Evolutionary conservation across 2,113 vertebrate species (phyloP).

Genomic region (Galemys pyrenaicus): DNA sequence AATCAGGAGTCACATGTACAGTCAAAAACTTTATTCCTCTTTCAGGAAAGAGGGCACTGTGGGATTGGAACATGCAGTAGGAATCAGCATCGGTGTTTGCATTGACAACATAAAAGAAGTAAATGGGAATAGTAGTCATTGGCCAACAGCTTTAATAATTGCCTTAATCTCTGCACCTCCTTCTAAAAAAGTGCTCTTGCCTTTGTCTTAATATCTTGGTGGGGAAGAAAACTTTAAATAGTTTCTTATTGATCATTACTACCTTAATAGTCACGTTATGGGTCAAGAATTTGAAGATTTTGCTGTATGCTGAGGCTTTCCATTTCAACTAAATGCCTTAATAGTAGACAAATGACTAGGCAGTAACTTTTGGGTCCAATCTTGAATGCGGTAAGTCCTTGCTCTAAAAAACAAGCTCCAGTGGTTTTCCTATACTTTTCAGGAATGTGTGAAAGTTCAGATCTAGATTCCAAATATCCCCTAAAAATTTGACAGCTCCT

Average conservation of each 20-base stretch:
- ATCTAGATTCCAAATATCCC: not conserved
- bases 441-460: not conserved
- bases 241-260: not conserved
- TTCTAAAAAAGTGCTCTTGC: not conserved
- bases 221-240: not conserved
- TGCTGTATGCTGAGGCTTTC: not conserved
- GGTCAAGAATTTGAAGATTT: not conserved
- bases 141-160: not conserved
- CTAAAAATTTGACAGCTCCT: not conserved
- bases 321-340: not conserved
- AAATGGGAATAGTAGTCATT: not conserved
- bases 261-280: not conserved
- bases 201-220: conserved; percentile 19
- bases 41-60: not conserved
- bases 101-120: not conserved
- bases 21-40: not conserved
- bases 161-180: not conserved
- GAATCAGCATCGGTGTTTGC: not conserved
- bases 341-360: not conserved
- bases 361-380: not conserved
- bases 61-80: not conserved
- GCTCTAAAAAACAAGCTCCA: not conserved
- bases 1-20: not conserved
- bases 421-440: not conserved
- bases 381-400: not conserved